These are phyloP conservation scores for Caretta caretta DNA, from an alignment of 2,113 vertebrate species.

Conservation along the genomic window DNA sequence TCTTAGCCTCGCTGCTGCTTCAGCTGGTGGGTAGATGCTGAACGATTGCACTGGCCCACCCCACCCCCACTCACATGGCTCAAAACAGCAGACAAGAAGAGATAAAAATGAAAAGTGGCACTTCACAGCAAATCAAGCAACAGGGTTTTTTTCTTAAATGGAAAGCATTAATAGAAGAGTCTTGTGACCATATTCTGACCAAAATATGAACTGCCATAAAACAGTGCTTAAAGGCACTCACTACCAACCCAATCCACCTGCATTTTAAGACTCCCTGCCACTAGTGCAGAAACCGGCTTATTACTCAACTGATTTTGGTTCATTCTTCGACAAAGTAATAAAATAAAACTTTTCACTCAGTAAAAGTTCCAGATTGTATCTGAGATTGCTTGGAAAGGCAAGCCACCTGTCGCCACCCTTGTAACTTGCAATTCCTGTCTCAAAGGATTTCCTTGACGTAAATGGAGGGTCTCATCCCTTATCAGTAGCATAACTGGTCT, in stretches of 20 bases:
- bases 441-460: background rate
- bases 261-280: background rate
- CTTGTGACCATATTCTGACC: background rate
- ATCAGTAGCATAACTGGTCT: background rate
- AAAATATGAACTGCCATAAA: background rate
- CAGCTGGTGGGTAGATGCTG: background rate
- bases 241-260: background rate
- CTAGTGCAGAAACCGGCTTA: background rate
- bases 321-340: background rate
- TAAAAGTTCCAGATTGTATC: rapidly evolving
- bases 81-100: background rate
- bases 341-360: background rate
- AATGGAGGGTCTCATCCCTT: background rate
- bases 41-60: background rate
- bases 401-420: too few species aligned
- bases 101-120: background rate
- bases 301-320: background rate
- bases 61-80: background rate
- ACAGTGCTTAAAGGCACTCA: background rate
- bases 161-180: background rate
- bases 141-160: background rate
- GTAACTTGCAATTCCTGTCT: background rate
- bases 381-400: background rate
- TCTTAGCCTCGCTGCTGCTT: background rate
- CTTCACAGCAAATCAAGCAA: background rate